A percentile compares a stretch with the other conserved stretches of the same genome.
phyloP scores from a whole-genome alignment of 2,113 vertebrate genomes.

The Grammomys dolichurus region DNA sequence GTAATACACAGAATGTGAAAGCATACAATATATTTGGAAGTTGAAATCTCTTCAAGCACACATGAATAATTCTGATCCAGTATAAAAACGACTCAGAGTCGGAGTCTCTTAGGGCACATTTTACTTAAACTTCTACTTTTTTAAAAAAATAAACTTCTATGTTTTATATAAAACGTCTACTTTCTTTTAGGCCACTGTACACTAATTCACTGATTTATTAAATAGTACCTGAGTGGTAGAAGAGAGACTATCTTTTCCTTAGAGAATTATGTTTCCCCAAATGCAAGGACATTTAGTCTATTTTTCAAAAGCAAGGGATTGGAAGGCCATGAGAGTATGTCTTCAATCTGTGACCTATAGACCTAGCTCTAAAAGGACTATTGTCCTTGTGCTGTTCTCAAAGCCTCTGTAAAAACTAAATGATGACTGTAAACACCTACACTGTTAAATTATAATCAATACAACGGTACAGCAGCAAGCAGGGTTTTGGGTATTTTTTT shows the following conservation, averaged over 20 bases:
- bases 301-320: slow-evolving; percentile 58
- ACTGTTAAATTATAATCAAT: not conserved
- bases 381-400: not conserved
- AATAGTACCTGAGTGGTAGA: not conserved
- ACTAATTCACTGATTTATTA: slow-evolving; percentile 29
- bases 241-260: slow-evolving; percentile 51
- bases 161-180: not conserved
- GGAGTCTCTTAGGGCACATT: not conserved
- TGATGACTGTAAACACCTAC: not conserved
- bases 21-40: not conserved
- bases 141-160: not conserved
- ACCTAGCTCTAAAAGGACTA: slow-evolving; percentile 64
- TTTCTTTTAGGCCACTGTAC: not conserved
- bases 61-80: slow-evolving; percentile 15
- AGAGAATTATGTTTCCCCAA: slow-evolving; percentile 64
- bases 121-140: not conserved
- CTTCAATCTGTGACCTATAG: slow-evolving; percentile 14
- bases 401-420: slow-evolving; percentile 35
- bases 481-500: not conserved
- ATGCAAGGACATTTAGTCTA: not conserved
- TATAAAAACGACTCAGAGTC: not conserved
- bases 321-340: slow-evolving; percentile 7
- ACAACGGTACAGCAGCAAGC: not conserved
- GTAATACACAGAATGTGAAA: not conserved
- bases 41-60: not conserved